phyloP scores from a whole-genome alignment of 2,797 vertebrate species.

The Pelochelys cantorii region DNA sequence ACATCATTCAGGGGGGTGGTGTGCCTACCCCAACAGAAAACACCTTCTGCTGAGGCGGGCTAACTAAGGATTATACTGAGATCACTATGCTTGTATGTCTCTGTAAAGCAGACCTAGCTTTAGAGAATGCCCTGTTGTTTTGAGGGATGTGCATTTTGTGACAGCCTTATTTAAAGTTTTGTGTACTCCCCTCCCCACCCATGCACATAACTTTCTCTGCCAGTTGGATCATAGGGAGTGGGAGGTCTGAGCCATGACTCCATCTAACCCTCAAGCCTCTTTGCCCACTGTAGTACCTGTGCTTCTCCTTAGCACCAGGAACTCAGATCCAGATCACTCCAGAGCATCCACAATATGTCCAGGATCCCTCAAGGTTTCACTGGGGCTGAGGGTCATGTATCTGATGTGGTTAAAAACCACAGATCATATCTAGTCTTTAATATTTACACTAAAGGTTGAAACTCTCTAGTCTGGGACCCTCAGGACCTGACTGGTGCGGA shows the following conservation, averaged over 20 bases:
- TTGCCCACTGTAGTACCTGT: background rate
- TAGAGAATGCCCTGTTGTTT: too few relatives aligned
- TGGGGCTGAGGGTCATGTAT: rapidly evolving
- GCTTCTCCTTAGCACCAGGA: background rate
- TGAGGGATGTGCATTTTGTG: background rate
- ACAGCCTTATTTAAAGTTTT: background rate
- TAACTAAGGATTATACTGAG: background rate
- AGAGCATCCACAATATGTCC: background rate
- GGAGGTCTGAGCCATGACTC: background rate
- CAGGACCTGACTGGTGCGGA: too few relatives aligned
- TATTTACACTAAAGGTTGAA: background rate
- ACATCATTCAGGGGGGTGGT: too few relatives aligned
- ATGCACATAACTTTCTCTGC: background rate
- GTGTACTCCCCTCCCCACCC: background rate
- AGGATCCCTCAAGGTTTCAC: rapidly evolving
- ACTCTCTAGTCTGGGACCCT: too few relatives aligned
- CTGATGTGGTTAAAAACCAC: too few relatives aligned
- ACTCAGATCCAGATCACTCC: background rate
- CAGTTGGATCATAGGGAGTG: background rate
- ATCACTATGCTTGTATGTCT: background rate
- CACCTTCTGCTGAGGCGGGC: background rate
- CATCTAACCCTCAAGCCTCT: background rate
- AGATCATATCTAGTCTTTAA: background rate
- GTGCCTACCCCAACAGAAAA: background rate
- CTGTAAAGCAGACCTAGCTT: background rate